Conservation (phyloP, 2,888 invertebrate species). For the Eilema depressum region DNA sequence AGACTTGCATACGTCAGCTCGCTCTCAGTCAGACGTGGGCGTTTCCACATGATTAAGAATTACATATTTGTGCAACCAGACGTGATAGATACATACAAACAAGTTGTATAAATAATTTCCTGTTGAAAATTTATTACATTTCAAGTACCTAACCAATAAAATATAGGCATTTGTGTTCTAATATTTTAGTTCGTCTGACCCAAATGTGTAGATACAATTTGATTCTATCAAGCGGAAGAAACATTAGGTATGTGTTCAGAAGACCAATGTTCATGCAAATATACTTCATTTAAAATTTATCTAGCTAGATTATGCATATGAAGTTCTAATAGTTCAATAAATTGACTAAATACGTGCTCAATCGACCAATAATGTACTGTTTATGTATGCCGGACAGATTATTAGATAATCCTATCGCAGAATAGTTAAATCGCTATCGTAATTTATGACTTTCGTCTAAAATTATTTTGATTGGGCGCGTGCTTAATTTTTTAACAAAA, state of each 20-base stretch:
- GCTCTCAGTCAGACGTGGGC: neutral
- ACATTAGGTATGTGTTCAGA: neutral
- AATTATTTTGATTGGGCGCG: constrained; percentile 36
- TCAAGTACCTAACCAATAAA: neutral
- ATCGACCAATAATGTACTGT: constrained; percentile 19
- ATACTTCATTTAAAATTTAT: constrained; percentile 8
- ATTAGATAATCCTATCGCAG: constrained; percentile 21
- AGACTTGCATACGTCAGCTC: neutral
- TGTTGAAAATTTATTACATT: neutral
- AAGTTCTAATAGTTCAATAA: constrained; percentile 17
- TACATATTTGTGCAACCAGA: neutral
- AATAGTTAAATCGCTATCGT: constrained; percentile 31
- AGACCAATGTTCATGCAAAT: neutral
- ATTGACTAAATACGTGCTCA: constrained; percentile 10
- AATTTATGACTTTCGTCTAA: constrained; percentile 11
- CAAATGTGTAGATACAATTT: neutral
- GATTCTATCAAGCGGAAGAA: neutral
- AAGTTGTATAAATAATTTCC: neutral
- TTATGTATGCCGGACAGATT: constrained; percentile 30
- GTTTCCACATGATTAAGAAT: neutral
- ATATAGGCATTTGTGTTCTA: no score
- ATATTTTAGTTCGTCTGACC: neutral
- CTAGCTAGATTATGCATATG: constrained; percentile 23
- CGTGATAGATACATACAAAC: neutral
- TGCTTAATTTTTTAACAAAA: constrained; percentile 36